Evolutionary conservation across 2,797 vertebrate species (phyloP).

Genomic region (Chrosomus eos): DNA sequence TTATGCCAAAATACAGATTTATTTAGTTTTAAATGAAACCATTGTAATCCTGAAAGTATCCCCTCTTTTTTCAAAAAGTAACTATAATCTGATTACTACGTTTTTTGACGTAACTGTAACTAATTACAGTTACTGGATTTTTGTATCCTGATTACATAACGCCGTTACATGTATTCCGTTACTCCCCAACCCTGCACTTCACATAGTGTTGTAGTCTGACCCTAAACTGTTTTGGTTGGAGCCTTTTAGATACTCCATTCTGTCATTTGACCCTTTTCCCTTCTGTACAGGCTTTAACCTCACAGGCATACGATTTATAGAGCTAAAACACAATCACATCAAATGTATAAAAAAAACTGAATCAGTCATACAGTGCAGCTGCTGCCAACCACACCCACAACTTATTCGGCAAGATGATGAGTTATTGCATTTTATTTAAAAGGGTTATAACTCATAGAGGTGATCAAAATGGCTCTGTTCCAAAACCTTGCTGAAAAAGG

Average conservation of each 20-base stretch:
- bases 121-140: too few species aligned
- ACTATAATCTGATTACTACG: too few species aligned
- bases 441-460: neutral
- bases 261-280: neutral
- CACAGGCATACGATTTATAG: neutral
- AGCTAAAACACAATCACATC: neutral
- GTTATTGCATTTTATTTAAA: neutral
- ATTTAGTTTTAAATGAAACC: too few species aligned
- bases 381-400: neutral
- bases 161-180: too few species aligned
- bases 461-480: neutral
- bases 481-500: neutral
- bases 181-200: too few species aligned
- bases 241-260: neutral
- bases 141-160: too few species aligned
- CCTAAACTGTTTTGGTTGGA: neutral
- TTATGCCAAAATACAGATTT: too few species aligned
- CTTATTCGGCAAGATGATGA: conserved; percentile 7
- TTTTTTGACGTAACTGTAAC: too few species aligned
- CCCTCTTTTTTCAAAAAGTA: too few species aligned
- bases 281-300: neutral
- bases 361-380: neutral
- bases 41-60: too few species aligned
- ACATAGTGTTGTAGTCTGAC: neutral
- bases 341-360: neutral